Percentiles rank a stretch among this genome's conserved stretches.
Evolutionary conservation across 2,888 invertebrate species (phyloP).

Genomic region (Philopedon plagiatum): DNA sequence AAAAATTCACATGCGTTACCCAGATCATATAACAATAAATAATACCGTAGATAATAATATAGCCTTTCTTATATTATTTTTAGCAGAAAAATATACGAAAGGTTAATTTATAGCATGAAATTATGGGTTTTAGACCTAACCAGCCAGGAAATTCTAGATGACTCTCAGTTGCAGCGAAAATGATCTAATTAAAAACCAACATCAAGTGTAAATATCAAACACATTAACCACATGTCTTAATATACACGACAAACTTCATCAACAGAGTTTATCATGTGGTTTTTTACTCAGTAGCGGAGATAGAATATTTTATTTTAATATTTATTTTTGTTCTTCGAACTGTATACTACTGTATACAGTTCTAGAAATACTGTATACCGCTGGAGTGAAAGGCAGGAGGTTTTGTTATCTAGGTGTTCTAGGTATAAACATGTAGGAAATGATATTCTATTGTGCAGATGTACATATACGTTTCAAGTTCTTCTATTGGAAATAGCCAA

Average conservation of each 20-base stretch:
- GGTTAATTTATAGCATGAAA: constrained; percentile 6
- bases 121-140: background rate
- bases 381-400: no score
- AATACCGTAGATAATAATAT: background rate
- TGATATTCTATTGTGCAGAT: no score
- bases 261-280: constrained; percentile 34
- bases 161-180: constrained; percentile 34
- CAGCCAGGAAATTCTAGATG: constrained; percentile 42
- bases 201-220: constrained; percentile 48
- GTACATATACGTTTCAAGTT: no score
- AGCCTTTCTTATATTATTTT: background rate
- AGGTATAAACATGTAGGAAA: no score
- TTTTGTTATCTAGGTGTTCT: no score
- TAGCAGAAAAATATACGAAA: background rate
- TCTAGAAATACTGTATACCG: no score
- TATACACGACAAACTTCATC: constrained; percentile 47
- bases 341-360: no score
- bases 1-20: background rate
- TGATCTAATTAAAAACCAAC: constrained; percentile 51
- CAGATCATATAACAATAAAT: background rate
- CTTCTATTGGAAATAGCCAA: no score
- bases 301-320: background rate
- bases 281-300: constrained; percentile 24
- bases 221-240: constrained; percentile 53
- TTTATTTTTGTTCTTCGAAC: background rate